Percentiles rank a stretch among this genome's conserved stretches.
These are phyloP conservation scores for Hoplostethus atlanticus DNA, from an alignment of 2,797 vertebrate genomes.

Conservation along the genomic window DNA sequence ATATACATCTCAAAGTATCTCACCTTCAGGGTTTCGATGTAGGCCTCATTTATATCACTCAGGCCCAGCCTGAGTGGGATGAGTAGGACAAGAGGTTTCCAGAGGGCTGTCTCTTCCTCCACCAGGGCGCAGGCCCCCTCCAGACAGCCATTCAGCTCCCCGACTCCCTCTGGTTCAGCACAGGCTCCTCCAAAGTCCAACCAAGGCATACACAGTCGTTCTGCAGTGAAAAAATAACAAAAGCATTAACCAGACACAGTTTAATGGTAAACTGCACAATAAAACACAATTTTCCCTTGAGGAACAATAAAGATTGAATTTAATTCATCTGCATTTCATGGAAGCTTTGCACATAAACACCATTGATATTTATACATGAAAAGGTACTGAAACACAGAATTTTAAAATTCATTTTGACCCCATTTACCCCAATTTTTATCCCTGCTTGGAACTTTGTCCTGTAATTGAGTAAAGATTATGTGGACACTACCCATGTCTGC, in stretches of 20 bases:
- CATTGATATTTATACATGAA: neutral
- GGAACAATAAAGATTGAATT: no score
- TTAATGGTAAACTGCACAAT: no score
- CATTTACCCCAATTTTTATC: neutral
- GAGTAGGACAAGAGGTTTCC: slow-evolving; percentile 96
- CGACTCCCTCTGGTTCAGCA: slow-evolving; percentile 64
- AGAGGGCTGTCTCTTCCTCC: slow-evolving; percentile 81
- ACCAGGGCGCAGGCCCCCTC: slow-evolving; percentile 84
- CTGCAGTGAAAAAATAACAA: slow-evolving; percentile 68
- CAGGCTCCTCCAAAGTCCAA: slow-evolving; percentile 77
- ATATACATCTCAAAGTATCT: slow-evolving; percentile 5
- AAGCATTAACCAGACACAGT: neutral
- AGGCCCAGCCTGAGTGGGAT: slow-evolving; percentile 97
- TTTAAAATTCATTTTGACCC: no score
- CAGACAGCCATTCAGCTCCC: slow-evolving; percentile 90
- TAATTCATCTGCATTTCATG: neutral
- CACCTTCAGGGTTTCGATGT: slow-evolving; percentile 97
- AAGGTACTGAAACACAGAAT: neutral
- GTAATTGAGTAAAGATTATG: neutral
- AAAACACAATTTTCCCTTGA: no score
- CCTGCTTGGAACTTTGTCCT: neutral
- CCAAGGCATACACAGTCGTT: slow-evolving; percentile 90
- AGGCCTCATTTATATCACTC: slow-evolving; percentile 97
- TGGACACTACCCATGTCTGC: neutral
- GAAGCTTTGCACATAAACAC: neutral